Conservation (phyloP, 2,797 vertebrate species). For the Percopsis omiscomaycus region DNA sequence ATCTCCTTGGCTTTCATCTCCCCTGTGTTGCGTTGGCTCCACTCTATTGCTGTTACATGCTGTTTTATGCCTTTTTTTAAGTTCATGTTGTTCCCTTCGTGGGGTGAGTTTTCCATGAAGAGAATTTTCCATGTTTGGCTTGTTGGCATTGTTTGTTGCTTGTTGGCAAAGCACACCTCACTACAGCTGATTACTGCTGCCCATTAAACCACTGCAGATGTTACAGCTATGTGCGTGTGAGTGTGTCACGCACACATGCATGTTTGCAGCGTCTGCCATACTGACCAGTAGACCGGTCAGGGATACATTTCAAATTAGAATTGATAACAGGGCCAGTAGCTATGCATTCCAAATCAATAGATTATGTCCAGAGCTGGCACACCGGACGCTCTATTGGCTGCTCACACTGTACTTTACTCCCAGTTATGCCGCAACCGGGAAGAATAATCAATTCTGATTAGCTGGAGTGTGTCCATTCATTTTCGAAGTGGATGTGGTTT, state of each 20-base stretch:
- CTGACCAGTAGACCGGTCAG: not conserved
- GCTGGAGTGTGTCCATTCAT: too few relatives aligned
- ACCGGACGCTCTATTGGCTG: not conserved
- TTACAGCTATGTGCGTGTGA: slow-evolving; percentile 39
- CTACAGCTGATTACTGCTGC: slow-evolving; percentile 54
- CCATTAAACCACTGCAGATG: slow-evolving; percentile 64
- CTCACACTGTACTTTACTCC: not conserved
- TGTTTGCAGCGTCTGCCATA: not conserved
- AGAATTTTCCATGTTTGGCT: slow-evolving; percentile 69
- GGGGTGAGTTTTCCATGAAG: slow-evolving; percentile 68
- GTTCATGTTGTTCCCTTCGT: slow-evolving; percentile 44
- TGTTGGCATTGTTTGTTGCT: slow-evolving; percentile 48
- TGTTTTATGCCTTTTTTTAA: slow-evolving; percentile 10
- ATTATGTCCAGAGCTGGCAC: not conserved
- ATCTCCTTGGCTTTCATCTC: not conserved
- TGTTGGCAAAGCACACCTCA: slow-evolving; percentile 32
- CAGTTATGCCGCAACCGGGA: too few relatives aligned
- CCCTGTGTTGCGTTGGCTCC: slow-evolving; percentile 5
- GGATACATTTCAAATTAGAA: slow-evolving; percentile 12
- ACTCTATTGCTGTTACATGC: slow-evolving; percentile 23
- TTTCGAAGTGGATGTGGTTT: too few relatives aligned
- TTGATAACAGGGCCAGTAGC: slow-evolving; percentile 4
- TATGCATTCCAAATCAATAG: not conserved
- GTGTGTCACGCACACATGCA: not conserved
- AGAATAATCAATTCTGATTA: too few relatives aligned